Base-by-base conservation (phyloP, 2,113 vertebrate species). In the Arenaria interpres region DNA sequence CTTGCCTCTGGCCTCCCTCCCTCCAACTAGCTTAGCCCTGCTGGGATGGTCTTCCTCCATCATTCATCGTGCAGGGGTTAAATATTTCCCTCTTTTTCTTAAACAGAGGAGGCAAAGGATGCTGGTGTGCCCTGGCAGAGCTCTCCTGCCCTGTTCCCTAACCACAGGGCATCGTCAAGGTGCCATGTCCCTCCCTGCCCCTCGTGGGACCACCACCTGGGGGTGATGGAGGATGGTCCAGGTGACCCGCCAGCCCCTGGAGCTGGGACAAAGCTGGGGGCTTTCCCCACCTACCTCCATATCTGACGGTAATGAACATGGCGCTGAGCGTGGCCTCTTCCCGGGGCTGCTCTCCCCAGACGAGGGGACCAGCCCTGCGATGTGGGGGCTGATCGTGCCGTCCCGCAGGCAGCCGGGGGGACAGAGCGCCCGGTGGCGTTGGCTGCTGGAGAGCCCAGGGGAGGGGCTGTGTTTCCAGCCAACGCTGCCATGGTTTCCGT, bases 281-380 rank as follows among this genome's bases (percentile, higher is more conserved):
- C 41, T 78, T 50, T 46, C 53, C 54, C 33, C 59, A 39, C 45
- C 9, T 91, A 96, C 96, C 95, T 96, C 97, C 89, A 3, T 96
- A 95, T 63, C 89, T 96, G 90, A 97, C 95, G 0, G 17, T 97
- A 50, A 95, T 3, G 6, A 97, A 97, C 96, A 91, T 74, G 39
- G 68, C 0, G 27, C 76, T 35, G 23, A 4, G 27, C 5, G 15
- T 4, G 18, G 15, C 12, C 48, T 43, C 35, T 60, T 9, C 57
- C 35, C 16, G 11, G 79, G 14, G 48, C 68, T 7, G 35, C 22
- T 76, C 21, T 27, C 14, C 48, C 48, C 35, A 1, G 1, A 10
- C 2, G 7, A 9, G 7, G 57, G 48, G 7, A 16, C 23, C 19
- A 6, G 32, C 30, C 6, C 46, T n/a, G 62, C 0, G 6, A 6